phyloP scores from a whole-genome alignment of 1,140 invertebrate species.

The Caenorhabditis latens region DNA sequence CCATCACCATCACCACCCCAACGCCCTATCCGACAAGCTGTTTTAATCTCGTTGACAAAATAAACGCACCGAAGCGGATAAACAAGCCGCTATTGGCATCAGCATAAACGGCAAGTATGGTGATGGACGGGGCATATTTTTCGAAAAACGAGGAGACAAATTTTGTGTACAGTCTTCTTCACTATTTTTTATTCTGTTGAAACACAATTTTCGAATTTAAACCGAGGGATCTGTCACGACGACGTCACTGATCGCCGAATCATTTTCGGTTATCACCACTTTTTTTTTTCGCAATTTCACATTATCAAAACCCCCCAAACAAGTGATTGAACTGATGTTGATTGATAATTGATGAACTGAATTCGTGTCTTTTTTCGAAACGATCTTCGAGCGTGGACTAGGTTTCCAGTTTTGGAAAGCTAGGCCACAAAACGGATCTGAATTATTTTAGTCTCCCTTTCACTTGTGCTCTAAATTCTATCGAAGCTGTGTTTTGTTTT shows the following conservation, averaged over 20 bases:
- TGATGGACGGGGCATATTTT: neutral
- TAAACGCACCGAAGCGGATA: constrained; percentile 53
- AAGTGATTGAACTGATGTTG: constrained; percentile 47
- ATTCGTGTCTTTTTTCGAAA: neutral
- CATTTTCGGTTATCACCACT: neutral
- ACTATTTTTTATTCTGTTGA: neutral
- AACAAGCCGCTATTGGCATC: constrained; percentile 47
- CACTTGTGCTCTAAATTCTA: too few relatives aligned
- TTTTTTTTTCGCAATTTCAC: constrained; percentile 21
- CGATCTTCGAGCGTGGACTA: neutral
- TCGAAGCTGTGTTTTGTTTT: too few relatives aligned
- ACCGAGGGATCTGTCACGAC: neutral
- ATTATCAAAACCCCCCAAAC: constrained; percentile 50
- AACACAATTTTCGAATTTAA: neutral
- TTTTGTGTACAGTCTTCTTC: constrained; percentile 27
- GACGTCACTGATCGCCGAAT: constrained; percentile 55
- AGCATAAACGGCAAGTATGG: neutral
- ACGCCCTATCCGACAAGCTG: neutral
- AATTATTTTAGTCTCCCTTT: neutral
- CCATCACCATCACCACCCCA: too few relatives aligned
- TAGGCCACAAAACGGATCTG: too few relatives aligned
- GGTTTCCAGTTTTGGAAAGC: neutral
- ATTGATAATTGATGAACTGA: constrained; percentile 51
- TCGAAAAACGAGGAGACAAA: neutral
- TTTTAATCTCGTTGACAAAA: constrained; percentile 52